Evolutionary conservation across 2,113 vertebrate genomes (phyloP), one percentile per base, ranked within the genome.

Genomic region (Sitta europaea): DNA sequence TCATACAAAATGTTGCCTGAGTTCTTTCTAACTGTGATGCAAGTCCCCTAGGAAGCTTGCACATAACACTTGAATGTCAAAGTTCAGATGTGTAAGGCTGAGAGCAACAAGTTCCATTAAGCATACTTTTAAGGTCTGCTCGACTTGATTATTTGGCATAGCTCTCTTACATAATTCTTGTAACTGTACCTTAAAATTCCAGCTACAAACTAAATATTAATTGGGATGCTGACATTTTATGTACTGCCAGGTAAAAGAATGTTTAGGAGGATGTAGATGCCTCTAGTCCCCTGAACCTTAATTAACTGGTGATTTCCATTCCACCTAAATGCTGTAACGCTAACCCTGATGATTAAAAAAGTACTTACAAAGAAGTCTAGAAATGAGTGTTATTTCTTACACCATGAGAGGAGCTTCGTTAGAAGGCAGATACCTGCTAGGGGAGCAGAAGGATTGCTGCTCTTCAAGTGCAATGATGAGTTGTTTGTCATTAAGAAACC

Each of bases 171-270:
- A 83, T 45, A 3, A n/a, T 88, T 96, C 55, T 77, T 92, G 10
- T 31, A 86, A 76, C 7, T 2, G 4, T 58, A 82, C 45, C 33
- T 94, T 89, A 92, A 92, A 91, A 86, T 31, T 75, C 19, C 29
- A 89, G 28, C 82, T 90, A 53, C 28, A 91, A 90, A 75, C 23
- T 36, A 73, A 77, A 28, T 73, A 94, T 88, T 95, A 94, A 95
- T 68, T 91, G 53, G 83, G 20, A 80, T 86, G 62, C 25, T 97
- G 92, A 53, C 66, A 89, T 96, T 96, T 96, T 96, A 21, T 38
- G 25, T 72, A n/a, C 72, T 93, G 27, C 38, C 50, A 85, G 51
- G 66, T 19, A 82, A 90, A 91, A 57, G 23, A 70, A 72, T 40
- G 9, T 76, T 95, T 75, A 97, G 63, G 65, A 96, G 59, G 67